Evolutionary conservation across 2,888 invertebrate genomes (phyloP).

Genomic region (Seira musarum): DNA sequence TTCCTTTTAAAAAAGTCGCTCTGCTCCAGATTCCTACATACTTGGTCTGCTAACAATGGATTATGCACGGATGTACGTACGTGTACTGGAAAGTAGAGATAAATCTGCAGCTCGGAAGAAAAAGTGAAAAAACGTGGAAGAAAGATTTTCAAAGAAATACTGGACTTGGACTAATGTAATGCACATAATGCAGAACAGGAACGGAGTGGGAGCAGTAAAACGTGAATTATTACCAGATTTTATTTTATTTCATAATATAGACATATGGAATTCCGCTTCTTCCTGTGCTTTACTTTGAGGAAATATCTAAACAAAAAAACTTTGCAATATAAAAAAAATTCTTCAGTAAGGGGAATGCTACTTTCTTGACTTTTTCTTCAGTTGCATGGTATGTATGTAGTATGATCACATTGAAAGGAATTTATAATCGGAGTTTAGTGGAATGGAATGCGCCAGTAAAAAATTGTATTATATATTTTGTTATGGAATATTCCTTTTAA

Average conservation of each 20-base stretch:
- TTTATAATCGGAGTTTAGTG: background rate
- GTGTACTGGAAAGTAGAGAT: too few species aligned
- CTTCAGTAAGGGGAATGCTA: too few species aligned
- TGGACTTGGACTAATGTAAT: constrained; percentile 44
- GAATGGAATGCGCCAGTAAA: background rate
- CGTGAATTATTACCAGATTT: constrained; percentile 56
- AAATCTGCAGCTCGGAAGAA: too few species aligned
- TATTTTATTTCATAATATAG: constrained; percentile 58
- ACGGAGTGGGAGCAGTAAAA: constrained; percentile 61
- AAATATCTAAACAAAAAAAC: background rate
- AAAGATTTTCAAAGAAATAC: background rate
- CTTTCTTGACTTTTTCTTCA: too few species aligned
- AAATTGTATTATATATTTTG: background rate
- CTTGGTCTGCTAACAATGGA: too few species aligned
- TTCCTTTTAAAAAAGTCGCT: too few species aligned
- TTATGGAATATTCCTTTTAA: background rate
- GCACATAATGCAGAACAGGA: constrained; percentile 59
- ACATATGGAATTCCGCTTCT: constrained; percentile 37
- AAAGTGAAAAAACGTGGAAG: too few species aligned
- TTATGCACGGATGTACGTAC: too few species aligned
- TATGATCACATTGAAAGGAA: too few species aligned
- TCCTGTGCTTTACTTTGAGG: too few species aligned
- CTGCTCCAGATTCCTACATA: too few species aligned
- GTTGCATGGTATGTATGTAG: too few species aligned
- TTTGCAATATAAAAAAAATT: background rate